Base-by-base conservation (phyloP, 2,888 invertebrate genomes). In the Hyalella azteca region DNA sequence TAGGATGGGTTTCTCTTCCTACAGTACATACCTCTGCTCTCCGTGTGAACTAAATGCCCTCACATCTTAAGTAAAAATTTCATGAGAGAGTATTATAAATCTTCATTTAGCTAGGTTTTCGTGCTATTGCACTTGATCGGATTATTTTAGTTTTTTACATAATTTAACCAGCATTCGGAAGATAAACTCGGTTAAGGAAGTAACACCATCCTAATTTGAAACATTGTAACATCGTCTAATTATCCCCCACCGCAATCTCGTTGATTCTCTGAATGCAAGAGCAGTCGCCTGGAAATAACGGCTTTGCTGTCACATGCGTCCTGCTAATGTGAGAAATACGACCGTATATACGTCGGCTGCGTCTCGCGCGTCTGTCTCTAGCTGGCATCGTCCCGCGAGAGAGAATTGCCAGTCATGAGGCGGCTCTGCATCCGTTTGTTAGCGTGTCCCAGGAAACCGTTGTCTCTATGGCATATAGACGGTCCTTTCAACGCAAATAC, bases 391-490 rank as follows among this genome's bases (percentile, higher is more conserved):
- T n/a, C n/a, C n/a, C n/a, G n/a, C n/a, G n/a, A n/a, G n/a, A n/a
- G n/a, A 54, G 54, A 54, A 54, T 26, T 13, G 54, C 54, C 54
- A 54, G 54, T 54, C 54, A 54, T 54, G 54, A 54, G 26, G 54
- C 1, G 54, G 54, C 54, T 54, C 49, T 49, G 49, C 49, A 29
- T 54, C 54, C 54, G 54, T 54, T 54, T 22, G 54, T 29, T n/a
- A n/a, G n/a, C n/a, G n/a, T n/a, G n/a, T n/a, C n/a, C n/a, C n/a
- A n/a, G n/a, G n/a, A n/a, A n/a, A n/a, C n/a, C n/a, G n/a, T n/a
- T n/a, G n/a, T n/a, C n/a, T n/a, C n/a, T n/a, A n/a, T n/a, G n/a
- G n/a, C n/a, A n/a, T n/a, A n/a, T n/a, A n/a, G n/a, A n/a, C n/a
- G n/a, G n/a, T n/a, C n/a, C n/a, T n/a, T n/a, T n/a, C n/a, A n/a